Conservation (phyloP, 2,797 vertebrate genomes). For the Tenualosa thibaudeaui region DNA sequence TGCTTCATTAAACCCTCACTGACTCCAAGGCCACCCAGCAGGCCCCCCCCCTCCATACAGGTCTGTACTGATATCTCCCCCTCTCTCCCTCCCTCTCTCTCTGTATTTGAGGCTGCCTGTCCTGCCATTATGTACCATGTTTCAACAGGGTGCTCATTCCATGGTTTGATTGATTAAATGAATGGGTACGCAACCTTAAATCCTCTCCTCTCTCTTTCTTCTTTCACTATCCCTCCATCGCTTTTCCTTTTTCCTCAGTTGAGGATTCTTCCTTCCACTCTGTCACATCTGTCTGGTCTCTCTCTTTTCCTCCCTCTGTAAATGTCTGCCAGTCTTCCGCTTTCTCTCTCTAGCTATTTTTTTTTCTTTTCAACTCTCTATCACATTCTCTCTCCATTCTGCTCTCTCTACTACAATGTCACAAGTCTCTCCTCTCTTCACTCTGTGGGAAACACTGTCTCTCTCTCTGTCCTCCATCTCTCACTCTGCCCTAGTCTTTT, state of each 20-base stretch:
- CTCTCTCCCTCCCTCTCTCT: background rate
- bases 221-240: background rate
- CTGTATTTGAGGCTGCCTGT: background rate
- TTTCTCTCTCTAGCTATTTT: background rate
- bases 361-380: too few species aligned
- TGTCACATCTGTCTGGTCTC: background rate
- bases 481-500: background rate
- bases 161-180: too few species aligned
- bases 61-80: slow-evolving; percentile 2
- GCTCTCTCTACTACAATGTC: background rate
- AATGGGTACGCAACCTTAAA: too few species aligned
- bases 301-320: too few species aligned
- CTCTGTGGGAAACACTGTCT: background rate
- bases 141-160: too few species aligned
- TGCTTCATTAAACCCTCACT: slow-evolving; percentile 77
- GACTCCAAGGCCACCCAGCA: slow-evolving; percentile 70
- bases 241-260: background rate
- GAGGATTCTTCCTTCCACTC: background rate
- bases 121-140: too few species aligned
- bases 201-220: background rate
- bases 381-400: too few species aligned
- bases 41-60: slow-evolving; percentile 45
- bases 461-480: background rate
- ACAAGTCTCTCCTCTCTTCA: background rate
- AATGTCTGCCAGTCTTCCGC: too few species aligned